Conservation (phyloP, 2,888 invertebrate species). For the Lithophane semibrunnea region DNA sequence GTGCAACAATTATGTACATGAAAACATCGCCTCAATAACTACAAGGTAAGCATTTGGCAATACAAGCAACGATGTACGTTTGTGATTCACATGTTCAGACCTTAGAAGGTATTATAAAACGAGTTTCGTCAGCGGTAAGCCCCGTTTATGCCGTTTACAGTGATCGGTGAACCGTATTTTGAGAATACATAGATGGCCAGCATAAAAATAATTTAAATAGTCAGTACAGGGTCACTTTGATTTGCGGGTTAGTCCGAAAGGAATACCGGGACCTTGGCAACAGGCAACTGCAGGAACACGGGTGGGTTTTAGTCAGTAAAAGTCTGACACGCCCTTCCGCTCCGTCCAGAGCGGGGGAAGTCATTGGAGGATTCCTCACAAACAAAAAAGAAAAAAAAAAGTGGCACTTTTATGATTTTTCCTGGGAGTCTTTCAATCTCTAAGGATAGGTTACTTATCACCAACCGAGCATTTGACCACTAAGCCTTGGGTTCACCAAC, state of each 20-base stretch:
- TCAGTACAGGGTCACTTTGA: not conserved
- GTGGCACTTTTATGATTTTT: not conserved
- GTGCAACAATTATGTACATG: slow-evolving; percentile 46
- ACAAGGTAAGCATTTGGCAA: slow-evolving; percentile 66
- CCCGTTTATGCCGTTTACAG: slow-evolving; percentile 32
- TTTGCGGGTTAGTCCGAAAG: too few species aligned
- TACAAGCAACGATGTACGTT: slow-evolving; percentile 36
- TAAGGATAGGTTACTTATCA: not conserved
- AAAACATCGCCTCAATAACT: slow-evolving; percentile 48
- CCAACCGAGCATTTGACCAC: not conserved
- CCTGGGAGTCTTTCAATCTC: not conserved
- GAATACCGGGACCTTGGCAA: too few species aligned
- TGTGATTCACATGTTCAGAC: slow-evolving; percentile 56
- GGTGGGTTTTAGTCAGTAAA: too few species aligned
- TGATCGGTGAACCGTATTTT: slow-evolving; percentile 17
- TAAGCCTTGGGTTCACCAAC: too few species aligned
- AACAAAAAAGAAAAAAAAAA: too few species aligned
- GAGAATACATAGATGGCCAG: not conserved
- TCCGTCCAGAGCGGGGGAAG: too few species aligned
- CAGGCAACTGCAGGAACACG: too few species aligned
- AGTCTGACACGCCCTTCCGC: too few species aligned
- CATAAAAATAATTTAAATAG: not conserved
- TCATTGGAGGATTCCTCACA: too few species aligned
- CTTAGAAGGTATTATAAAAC: slow-evolving; percentile 53
- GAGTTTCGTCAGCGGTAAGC: slow-evolving; percentile 40